Evolutionary conservation across 2,797 vertebrate genomes (phyloP).

Genomic region (Phrynocephalus guinanensis): DNA sequence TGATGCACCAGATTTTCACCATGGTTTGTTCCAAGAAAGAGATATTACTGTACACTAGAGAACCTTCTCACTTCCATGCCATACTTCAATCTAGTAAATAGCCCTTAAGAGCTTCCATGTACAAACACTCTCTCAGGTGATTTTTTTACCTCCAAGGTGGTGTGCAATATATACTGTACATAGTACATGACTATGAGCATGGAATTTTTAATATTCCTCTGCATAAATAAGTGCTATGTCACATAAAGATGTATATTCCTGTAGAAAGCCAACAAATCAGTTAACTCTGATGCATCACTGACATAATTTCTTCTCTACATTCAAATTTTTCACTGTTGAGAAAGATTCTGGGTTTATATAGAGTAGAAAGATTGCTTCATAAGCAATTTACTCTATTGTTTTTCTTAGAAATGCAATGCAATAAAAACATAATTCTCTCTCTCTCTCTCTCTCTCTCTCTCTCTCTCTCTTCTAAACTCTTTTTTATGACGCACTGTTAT

Average conservation of each 20-base stretch:
- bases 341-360: neutral
- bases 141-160: conserved; percentile 12
- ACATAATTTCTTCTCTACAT: conserved; percentile 31
- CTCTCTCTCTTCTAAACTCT: neutral
- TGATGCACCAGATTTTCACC: conserved; percentile 22
- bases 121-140: neutral
- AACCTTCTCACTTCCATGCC: neutral
- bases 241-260: neutral
- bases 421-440: conserved; percentile 4
- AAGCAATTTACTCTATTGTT: neutral
- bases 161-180: conserved; percentile 7
- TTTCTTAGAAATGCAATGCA: neutral
- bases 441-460: neutral
- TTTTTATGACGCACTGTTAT: neutral
- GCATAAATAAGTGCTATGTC: conserved; percentile 25
- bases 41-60: neutral
- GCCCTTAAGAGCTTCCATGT: conserved; percentile 9
- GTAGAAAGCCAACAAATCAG: conserved; percentile 12
- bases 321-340: neutral
- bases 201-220: neutral
- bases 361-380: conserved; percentile 1
- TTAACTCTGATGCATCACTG: neutral
- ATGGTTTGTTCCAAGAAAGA: conserved; percentile 8
- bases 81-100: conserved; percentile 46
- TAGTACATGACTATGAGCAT: conserved; percentile 15